Conservation (phyloP, 2,797 vertebrate genomes). For the Hephaestus fuliginosus region DNA sequence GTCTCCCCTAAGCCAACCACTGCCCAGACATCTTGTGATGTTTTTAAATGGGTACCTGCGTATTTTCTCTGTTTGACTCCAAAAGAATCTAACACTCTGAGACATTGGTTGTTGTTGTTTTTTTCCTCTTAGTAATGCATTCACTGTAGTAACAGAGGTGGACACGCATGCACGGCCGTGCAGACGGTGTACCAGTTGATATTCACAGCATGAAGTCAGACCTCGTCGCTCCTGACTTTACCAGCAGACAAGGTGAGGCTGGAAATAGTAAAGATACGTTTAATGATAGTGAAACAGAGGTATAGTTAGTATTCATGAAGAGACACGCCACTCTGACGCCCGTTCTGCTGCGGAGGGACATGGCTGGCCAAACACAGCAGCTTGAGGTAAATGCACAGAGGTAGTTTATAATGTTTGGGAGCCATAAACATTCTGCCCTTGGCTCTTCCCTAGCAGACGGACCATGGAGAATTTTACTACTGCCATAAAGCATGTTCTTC, state of each 20-base stretch:
- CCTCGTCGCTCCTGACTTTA: constrained; percentile 65
- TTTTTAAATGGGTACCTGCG: constrained; percentile 18
- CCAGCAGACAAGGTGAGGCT: constrained; percentile 68
- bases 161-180: constrained; percentile 30
- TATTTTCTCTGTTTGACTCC: background rate
- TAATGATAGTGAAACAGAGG: constrained; percentile 80
- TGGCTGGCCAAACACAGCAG: constrained; percentile 81
- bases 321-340: constrained; percentile 58
- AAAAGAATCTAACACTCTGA: constrained; percentile 8
- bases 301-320: constrained; percentile 84
- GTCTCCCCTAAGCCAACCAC: background rate
- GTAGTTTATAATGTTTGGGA: constrained; percentile 88
- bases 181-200: constrained; percentile 56
- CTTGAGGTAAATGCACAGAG: constrained; percentile 83
- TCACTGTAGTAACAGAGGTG: constrained; percentile 11
- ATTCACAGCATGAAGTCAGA: constrained; percentile 71
- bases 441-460: constrained; percentile 87
- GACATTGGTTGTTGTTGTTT: background rate
- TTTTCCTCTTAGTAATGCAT: constrained; percentile 25
- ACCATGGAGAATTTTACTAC: constrained; percentile 88
- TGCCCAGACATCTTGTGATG: constrained; percentile 3
- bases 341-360: constrained; percentile 66
- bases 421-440: constrained; percentile 89
- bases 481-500: constrained; percentile 88
- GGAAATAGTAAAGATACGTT: constrained; percentile 80